These are phyloP conservation scores for Porites lutea DNA, from an alignment of 64 coral and sea anemone species.

Conservation along the genomic window DNA sequence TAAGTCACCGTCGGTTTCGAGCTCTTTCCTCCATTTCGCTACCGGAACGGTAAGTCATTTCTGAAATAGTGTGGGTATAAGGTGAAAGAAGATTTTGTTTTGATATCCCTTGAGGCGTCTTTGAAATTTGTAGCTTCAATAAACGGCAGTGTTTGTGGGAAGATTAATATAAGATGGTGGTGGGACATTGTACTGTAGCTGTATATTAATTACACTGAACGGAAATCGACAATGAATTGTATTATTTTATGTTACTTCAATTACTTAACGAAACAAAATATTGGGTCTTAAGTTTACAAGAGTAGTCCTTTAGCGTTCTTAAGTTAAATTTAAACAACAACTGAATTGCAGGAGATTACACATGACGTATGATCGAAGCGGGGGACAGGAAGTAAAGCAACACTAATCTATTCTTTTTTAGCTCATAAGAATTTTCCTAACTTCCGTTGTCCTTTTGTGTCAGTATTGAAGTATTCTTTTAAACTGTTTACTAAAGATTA, in stretches of 20 bases:
- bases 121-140: neutral
- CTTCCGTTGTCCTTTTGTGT: too few relatives aligned
- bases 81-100: neutral
- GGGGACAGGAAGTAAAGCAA: too few relatives aligned
- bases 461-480: too few relatives aligned
- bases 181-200: neutral
- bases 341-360: too few relatives aligned
- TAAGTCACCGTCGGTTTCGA: conserved; percentile 54
- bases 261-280: neutral
- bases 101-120: neutral
- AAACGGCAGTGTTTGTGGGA: neutral
- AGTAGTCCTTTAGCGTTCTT: too few relatives aligned
- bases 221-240: neutral
- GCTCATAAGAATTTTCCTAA: too few relatives aligned
- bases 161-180: neutral
- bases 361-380: too few relatives aligned
- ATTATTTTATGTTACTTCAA: neutral
- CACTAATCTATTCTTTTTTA: too few relatives aligned
- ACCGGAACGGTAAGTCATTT: conserved; percentile 73
- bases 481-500: too few relatives aligned
- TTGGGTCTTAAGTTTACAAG: too few relatives aligned
- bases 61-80: neutral
- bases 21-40: conserved; percentile 92
- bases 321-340: too few relatives aligned
- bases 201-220: neutral